Base-by-base conservation (phyloP, 2,888 invertebrate genomes). In the Tryphoninae sp. region DNA sequence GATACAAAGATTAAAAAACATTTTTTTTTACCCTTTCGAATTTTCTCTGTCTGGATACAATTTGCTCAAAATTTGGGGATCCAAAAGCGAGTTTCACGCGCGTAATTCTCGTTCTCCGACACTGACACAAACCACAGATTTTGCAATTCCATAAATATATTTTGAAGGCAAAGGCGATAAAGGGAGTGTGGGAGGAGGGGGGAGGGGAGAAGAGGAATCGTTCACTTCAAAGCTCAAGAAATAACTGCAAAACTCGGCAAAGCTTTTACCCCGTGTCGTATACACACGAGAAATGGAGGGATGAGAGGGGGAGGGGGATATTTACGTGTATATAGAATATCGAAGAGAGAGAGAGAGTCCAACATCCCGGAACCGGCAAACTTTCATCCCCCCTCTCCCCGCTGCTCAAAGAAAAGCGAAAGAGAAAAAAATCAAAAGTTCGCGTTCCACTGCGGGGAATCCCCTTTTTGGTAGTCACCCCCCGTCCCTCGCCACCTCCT, bases 401-500 rank as follows among this genome's bases (percentile, higher is more conserved):
- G 58, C 51, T 26, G 73, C 73, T 77, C 77, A 75, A 75, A 75
- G 80, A 64, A 65, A 55, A 58, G 45, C n/a, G 49, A 51, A 51
- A 51, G 64, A 81, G 74, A 76, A 33, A 33, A 33, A 33, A 82
- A 82, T 78, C 71, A 76, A 76, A 82, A 72, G 82, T 72, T 78
- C n/a, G 33, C 71, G 61, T 68, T 68, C 71, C 61, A 71, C 22
- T 42, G 11, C 19, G 71, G 61, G 68, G 19, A 76, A 71, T 40
- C 69, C 13, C 58, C 51, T 33, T 51, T 55, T 55, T 11, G 19
- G 13, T 4, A 13, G 33, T 16, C 40, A n/a, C 19, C 45, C 42
- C 16, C 42, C 13, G 2, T 16, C 40, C 58, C 58, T 40, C 42
- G 2, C 26, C 4, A 58, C 26, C 33, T 40, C 58, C 11, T 40